Conservation (phyloP, 2,888 invertebrate genomes). For the Pardosa pseudoannulata region DNA sequence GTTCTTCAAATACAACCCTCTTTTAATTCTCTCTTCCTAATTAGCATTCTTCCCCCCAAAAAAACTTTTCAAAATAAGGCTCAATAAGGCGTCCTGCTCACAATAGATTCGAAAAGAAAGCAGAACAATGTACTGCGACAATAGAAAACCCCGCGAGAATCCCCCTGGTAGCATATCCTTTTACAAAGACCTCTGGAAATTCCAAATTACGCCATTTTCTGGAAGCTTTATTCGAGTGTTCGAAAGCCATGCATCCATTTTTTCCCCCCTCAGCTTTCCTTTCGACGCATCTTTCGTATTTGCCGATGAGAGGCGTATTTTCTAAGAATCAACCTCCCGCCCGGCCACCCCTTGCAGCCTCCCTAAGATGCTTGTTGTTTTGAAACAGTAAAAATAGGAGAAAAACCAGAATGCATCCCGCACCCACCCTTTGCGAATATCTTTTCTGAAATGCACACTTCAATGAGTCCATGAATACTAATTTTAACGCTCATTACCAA, state of each 20-base stretch:
- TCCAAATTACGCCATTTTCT: slow-evolving; percentile 55
- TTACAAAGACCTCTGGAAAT: not conserved
- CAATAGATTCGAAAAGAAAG: slow-evolving; percentile 57
- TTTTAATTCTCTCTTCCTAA: not conserved
- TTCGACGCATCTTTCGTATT: not conserved
- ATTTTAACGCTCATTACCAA: slow-evolving; percentile 71
- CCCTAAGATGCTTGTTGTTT: not conserved
- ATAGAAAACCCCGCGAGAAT: slow-evolving; percentile 47
- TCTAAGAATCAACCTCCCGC: not conserved
- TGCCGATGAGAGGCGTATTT: not conserved
- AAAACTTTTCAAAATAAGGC: not conserved
- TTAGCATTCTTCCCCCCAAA: not conserved
- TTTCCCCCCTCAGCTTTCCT: slow-evolving; percentile 4
- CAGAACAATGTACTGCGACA: slow-evolving; percentile 55
- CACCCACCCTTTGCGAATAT: not conserved
- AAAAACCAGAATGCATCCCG: not conserved
- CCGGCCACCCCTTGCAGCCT: not conserved
- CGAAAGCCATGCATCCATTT: slow-evolving; percentile 6
- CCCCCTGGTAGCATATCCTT: not conserved
- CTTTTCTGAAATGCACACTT: slow-evolving; percentile 28
- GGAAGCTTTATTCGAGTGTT: slow-evolving; percentile 31
- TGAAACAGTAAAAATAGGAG: not conserved
- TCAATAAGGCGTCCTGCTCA: not conserved
- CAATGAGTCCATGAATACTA: slow-evolving; percentile 71
- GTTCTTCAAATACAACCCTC: not conserved